Evolutionary conservation across 2,797 vertebrate species (phyloP).

Genomic region (Bovichtus variegatus): DNA sequence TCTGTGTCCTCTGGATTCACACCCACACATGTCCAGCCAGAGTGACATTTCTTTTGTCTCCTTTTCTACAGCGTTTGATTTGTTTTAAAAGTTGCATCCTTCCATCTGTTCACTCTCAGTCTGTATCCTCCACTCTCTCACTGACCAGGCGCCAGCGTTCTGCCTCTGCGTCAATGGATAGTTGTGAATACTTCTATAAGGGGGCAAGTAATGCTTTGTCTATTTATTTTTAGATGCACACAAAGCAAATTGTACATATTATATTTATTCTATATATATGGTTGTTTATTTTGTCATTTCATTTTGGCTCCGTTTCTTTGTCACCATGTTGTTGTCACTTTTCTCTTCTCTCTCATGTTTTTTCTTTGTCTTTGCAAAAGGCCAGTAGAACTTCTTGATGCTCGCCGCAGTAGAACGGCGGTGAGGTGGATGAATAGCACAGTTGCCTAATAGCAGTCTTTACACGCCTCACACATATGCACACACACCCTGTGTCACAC

Average conservation of each 20-base stretch:
- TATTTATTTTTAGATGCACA: slow-evolving; percentile 90
- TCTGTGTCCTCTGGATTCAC: slow-evolving; percentile 41
- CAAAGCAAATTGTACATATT: slow-evolving; percentile 89
- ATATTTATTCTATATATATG: slow-evolving; percentile 92
- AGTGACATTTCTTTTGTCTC: slow-evolving; percentile 23
- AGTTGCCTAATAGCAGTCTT: slow-evolving; percentile 80
- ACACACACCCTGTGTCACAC: slow-evolving; percentile 32
- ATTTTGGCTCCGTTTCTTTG: slow-evolving; percentile 74
- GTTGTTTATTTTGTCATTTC: slow-evolving; percentile 86
- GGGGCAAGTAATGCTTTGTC: slow-evolving; percentile 84
- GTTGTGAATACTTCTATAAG: slow-evolving; percentile 87
- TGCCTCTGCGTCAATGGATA: slow-evolving; percentile 73
- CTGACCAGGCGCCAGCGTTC: slow-evolving; percentile 75
- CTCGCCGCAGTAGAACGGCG: slow-evolving; percentile 49
- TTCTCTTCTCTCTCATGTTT: slow-evolving; percentile 52
- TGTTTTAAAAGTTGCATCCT: slow-evolving; percentile 49
- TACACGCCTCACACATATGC: slow-evolving; percentile 48
- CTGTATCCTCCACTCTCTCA: slow-evolving; percentile 62
- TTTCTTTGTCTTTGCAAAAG: slow-evolving; percentile 67
- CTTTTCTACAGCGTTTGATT: slow-evolving; percentile 35
- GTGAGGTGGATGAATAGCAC: slow-evolving; percentile 72
- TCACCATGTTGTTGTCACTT: slow-evolving; percentile 63
- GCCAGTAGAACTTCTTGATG: slow-evolving; percentile 73
- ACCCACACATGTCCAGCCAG: background rate
- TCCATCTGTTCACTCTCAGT: slow-evolving; percentile 44